These are phyloP conservation scores for Platycheirus albimanus DNA, from an alignment of 2,888 invertebrate species.

Conservation along the genomic window DNA sequence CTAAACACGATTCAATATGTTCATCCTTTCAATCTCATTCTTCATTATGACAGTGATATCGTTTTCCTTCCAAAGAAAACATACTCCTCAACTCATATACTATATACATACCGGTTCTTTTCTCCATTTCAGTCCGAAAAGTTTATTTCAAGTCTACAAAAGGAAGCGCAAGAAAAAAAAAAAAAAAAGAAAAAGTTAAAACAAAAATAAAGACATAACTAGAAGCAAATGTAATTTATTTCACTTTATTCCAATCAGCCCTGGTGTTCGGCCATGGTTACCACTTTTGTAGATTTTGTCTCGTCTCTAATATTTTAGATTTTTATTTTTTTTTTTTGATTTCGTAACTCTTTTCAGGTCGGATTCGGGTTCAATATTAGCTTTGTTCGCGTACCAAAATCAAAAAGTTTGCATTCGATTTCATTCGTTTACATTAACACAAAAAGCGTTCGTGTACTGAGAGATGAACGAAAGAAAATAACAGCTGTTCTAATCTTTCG, in stretches of 20 bases:
- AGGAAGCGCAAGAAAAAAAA: constrained; percentile 10
- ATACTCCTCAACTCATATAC: no score
- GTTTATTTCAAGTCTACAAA: constrained; percentile 11
- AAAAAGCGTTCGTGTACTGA: no score
- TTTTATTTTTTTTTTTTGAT: no score
- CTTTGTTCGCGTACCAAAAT: no score
- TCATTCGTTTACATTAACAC: no score
- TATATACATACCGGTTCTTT: constrained; percentile 16
- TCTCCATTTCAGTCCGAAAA: constrained; percentile 31
- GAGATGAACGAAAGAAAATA: no score
- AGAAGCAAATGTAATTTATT: constrained; percentile 59
- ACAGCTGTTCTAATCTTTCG: no score
- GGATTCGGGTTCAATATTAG: no score
- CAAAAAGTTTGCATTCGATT: no score
- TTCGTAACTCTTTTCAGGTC: no score
- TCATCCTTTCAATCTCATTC: constrained; percentile 53
- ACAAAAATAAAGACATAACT: constrained; percentile 7
- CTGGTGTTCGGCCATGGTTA: constrained; percentile 2
- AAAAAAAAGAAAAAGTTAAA: constrained; percentile 15
- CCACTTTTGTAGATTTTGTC: no score
- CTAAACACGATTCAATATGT: constrained; percentile 58
- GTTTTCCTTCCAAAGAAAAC: constrained; percentile 1
- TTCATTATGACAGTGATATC: constrained; percentile 50
- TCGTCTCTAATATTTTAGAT: no score
- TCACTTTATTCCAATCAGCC: constrained; percentile 60